Evolutionary conservation across 2,888 invertebrate genomes (phyloP), one percentile per base, ranked within the genome.

Genomic region (Noctua pronuba): DNA sequence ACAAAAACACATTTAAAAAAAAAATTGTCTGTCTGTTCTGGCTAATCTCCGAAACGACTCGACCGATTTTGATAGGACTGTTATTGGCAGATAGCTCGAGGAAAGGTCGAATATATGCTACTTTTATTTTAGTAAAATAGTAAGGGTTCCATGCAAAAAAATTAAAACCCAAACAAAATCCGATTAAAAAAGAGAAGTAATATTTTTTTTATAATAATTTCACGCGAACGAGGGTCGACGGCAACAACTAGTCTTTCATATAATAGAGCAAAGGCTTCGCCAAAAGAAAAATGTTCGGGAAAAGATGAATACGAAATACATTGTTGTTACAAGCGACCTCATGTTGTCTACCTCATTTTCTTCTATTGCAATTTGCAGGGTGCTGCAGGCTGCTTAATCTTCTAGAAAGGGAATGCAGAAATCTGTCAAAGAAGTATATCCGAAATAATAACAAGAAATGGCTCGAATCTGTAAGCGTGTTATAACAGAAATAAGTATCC

Each of bases 201-300:
- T 11, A 11, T 41, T 41, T 38, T 41, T 38, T 41, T 41, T 41
- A 41, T 41, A 41, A 41, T 41, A 10, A 41, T 41, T 41, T 41
- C 41, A 41, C 41, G 41, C 11, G 41, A 41, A 41, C 41, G 41
- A 41, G 11, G 10, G 41, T 11, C 41, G 41, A 10, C 1, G 41
- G 41, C 41, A 41, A 11, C 41, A 41, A 7, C 38, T 38, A 38
- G 38, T 38, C 18, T 69, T 75, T 64, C 28, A 58, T 58, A 44
- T 7, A 62, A 60, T 64, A 64, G 52, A 46, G 5, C 13, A 3
- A 65, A 62, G 6, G n/a, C 13, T 67, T 38, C 35, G 35, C 24
- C 55, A 31, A 41, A 80, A 64, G 67, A 55, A 38, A 73, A 75
- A 75, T 52, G 28, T 31, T 31, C 0, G 31, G 16, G 28, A 58